Percentiles rank a stretch among this genome's conserved stretches.
phyloP scores from a whole-genome alignment of 2,113 vertebrate genomes.

The Macquaria australasica region DNA sequence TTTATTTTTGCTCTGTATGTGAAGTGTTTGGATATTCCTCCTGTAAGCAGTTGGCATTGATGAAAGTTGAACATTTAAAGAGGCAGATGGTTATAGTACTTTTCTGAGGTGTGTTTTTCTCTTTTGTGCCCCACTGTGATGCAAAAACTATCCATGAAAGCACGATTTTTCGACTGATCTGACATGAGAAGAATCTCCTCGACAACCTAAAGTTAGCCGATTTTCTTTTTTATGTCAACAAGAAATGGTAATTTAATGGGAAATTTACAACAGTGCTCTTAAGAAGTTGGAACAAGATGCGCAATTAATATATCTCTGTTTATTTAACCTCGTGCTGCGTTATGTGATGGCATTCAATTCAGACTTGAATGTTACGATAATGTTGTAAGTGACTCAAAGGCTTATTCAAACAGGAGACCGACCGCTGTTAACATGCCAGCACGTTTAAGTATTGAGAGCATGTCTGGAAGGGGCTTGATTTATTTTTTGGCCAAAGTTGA shows the following conservation, averaged over 20 bases:
- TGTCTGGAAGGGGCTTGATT: background rate
- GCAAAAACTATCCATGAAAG: background rate
- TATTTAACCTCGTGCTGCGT: background rate
- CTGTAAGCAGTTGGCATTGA: background rate
- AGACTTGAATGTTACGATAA: background rate
- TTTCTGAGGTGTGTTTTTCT: background rate
- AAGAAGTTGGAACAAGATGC: background rate
- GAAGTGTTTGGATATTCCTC: background rate
- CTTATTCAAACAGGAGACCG: constrained; percentile 5
- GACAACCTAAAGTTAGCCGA: background rate
- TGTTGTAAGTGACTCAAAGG: constrained; percentile 8
- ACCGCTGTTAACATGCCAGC: background rate
- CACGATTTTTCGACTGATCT: background rate
- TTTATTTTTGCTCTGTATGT: background rate
- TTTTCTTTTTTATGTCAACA: background rate
- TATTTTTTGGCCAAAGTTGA: background rate
- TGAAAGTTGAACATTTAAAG: background rate
- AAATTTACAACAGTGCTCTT: background rate
- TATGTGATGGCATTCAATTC: background rate
- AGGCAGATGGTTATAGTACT: background rate
- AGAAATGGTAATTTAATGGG: background rate
- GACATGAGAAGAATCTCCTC: background rate
- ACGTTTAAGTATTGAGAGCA: background rate
- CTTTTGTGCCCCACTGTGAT: background rate
- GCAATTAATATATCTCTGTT: background rate